phyloP scores from a whole-genome alignment of 1,140 invertebrate genomes.

The Glomeris maerens region DNA sequence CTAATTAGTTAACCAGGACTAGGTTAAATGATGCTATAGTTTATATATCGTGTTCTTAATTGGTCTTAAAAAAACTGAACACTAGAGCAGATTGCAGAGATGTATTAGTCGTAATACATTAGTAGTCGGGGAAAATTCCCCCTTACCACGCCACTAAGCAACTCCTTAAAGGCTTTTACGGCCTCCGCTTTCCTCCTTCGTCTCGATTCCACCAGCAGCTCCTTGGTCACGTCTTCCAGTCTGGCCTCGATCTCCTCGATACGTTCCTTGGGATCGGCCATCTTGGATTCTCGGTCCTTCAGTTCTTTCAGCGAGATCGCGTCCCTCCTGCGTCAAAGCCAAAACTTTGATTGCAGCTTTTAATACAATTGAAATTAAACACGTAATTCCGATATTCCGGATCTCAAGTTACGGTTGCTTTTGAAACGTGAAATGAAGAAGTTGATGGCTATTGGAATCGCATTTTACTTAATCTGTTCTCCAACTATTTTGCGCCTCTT shows the following conservation, averaged over 20 bases:
- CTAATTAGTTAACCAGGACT: no score
- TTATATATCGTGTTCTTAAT: no score
- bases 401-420: no score
- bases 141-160: slow-evolving; percentile 86
- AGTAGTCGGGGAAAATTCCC: no score
- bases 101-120: no score
- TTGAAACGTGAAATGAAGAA: no score
- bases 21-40: no score
- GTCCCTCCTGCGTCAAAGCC: slow-evolving; percentile 57
- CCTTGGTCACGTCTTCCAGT: slow-evolving; percentile 73
- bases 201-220: slow-evolving; percentile 88
- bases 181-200: slow-evolving; percentile 93
- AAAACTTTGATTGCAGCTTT: no score
- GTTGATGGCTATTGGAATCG: slow-evolving; percentile 7
- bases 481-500: slow-evolving; percentile 87
- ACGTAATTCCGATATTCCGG: no score
- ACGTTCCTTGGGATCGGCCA: slow-evolving; percentile 72
- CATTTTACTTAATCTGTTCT: slow-evolving; percentile 66
- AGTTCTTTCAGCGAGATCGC: slow-evolving; percentile 79
- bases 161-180: slow-evolving; percentile 91
- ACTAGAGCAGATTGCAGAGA: no score
- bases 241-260: slow-evolving; percentile 75
- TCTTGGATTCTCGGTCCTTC: slow-evolving; percentile 60
- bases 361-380: no score
- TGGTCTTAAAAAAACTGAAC: no score